Evolutionary conservation across 1,140 invertebrate genomes (phyloP).

Genomic region (Pseudachorutes palmiensis): DNA sequence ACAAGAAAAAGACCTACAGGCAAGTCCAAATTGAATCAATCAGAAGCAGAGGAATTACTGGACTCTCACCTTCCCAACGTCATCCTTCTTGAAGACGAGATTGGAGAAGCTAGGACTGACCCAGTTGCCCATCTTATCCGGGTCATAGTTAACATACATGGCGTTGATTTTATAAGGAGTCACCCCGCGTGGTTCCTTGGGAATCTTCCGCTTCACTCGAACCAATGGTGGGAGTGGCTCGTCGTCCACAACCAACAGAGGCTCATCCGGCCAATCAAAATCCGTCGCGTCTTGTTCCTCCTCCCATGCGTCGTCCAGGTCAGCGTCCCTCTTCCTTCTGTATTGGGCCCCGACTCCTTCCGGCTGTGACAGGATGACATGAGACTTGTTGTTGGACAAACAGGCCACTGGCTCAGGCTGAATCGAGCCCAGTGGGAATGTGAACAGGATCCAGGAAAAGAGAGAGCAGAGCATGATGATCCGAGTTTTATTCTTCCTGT

Average conservation of each 20-base stretch:
- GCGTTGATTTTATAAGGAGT: conserved; percentile 61
- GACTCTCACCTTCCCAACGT: conserved; percentile 66
- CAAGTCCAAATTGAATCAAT: not conserved
- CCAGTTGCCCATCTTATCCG: conserved; percentile 62
- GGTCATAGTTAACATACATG: conserved; percentile 69
- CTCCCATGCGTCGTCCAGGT: conserved; percentile 8
- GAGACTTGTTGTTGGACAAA: conserved; percentile 64
- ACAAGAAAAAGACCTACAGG: conserved; percentile 85
- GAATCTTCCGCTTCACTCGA: conserved; percentile 28
- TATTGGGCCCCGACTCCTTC: conserved; percentile 12
- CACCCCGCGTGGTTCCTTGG: conserved; percentile 43
- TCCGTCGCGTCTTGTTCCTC: conserved; percentile 2
- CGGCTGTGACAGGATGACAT: conserved; percentile 40
- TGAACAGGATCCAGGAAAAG: conserved; percentile 92
- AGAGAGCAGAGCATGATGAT: conserved; percentile 81
- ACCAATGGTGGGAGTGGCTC: not conserved
- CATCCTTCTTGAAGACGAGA: conserved; percentile 53
- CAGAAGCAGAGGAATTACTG: not conserved
- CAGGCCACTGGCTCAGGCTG: conserved; percentile 86
- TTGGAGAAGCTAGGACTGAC: conserved; percentile 83
- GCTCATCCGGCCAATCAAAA: not conserved
- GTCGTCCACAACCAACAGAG: not conserved
- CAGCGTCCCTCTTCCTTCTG: conserved; percentile 24
- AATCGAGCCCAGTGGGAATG: conserved; percentile 86
- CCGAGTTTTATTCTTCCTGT: conserved; percentile 74